Conservation (phyloP, 2,888 invertebrate species). For the Liopterus haemorrhoidalis region DNA sequence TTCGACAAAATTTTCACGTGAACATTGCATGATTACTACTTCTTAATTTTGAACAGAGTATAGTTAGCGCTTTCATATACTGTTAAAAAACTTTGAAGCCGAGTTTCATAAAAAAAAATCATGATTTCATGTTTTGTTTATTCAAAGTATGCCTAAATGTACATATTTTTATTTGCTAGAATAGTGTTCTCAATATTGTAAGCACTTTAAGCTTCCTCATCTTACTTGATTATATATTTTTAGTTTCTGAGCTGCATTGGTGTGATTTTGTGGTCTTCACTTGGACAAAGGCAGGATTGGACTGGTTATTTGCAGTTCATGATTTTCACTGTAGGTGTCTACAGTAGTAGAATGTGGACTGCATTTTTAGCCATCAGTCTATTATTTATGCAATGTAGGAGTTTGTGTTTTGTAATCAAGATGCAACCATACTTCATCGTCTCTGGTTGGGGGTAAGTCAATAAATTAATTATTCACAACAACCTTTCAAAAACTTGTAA, state of each 20-base stretch:
- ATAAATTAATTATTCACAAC: slow-evolving; percentile 9
- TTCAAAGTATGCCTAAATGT: too few species aligned
- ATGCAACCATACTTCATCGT: slow-evolving; percentile 64
- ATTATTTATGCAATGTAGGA: slow-evolving; percentile 75
- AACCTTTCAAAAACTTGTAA: too few species aligned
- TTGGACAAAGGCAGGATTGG: slow-evolving; percentile 54
- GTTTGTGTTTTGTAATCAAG: slow-evolving; percentile 74
- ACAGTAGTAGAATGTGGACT: slow-evolving; percentile 80
- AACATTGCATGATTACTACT: too few species aligned
- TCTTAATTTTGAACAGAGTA: too few species aligned
- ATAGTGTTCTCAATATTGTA: too few species aligned
- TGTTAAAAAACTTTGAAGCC: slow-evolving; percentile 1
- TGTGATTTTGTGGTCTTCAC: slow-evolving; percentile 66
- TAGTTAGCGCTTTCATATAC: too few species aligned
- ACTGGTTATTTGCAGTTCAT: slow-evolving; percentile 67
- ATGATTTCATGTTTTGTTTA: too few species aligned
- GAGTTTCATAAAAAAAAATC: too few species aligned
- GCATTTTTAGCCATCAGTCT: slow-evolving; percentile 74
- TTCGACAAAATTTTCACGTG: too few species aligned
- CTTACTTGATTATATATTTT: slow-evolving; percentile 23
- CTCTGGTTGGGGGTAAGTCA: slow-evolving; percentile 54
- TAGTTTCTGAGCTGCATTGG: slow-evolving; percentile 65
- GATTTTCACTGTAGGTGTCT: slow-evolving; percentile 69
- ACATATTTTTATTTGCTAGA: too few species aligned
- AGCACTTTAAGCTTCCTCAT: too few species aligned